Evolutionary conservation across 2,888 invertebrate species (phyloP), one percentile per base, ranked within the genome.

Genomic region (Oscheius myriophilus): DNA sequence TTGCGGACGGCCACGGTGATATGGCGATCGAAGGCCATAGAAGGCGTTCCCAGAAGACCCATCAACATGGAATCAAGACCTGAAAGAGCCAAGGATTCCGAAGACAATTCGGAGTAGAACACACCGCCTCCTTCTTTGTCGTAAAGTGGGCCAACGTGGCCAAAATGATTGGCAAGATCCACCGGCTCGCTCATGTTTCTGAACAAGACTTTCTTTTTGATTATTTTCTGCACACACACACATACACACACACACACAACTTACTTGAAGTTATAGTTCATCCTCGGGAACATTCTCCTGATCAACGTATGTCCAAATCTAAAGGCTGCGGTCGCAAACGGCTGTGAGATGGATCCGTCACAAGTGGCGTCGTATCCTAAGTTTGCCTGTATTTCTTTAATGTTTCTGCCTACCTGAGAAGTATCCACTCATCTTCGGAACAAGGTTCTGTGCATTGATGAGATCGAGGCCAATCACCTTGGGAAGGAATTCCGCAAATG

Each of bases 321-420:
- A 87, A 93, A 94, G 0, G 92, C 93, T 0, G 94, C 91, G 11
- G 85, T 83, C 0, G 94, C 92, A 88, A 95, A 95, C 84, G 91
- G 91, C 88, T 95, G 95, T 12, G 93, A 92, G 67, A 95, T 90
- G 11, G 91, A 90, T 0, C 94, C 91, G 87, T 95, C 91, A 4
- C 92, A 89, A 0, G 87, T 87, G 0, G 90, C 87, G 85, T 92
- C 90, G 86, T 93, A 93, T 9, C 71, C 69, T 68, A 26, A 41
- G 64, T 14, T 6, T 49, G 4, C n/a, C n/a, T 49, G 18, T 18
- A 49, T 49, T 18, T 6, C 2, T 49, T 6, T 49, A 3, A n/a
- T 33, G 3, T 9, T 33, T 33, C 33, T 33, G 3, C 21, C 9
- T 9, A 0, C 81, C 82, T 9, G 69, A 71, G 71, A 79, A 87